Conservation (phyloP, 2,113 vertebrate species). For the Chrysemys picta region DNA sequence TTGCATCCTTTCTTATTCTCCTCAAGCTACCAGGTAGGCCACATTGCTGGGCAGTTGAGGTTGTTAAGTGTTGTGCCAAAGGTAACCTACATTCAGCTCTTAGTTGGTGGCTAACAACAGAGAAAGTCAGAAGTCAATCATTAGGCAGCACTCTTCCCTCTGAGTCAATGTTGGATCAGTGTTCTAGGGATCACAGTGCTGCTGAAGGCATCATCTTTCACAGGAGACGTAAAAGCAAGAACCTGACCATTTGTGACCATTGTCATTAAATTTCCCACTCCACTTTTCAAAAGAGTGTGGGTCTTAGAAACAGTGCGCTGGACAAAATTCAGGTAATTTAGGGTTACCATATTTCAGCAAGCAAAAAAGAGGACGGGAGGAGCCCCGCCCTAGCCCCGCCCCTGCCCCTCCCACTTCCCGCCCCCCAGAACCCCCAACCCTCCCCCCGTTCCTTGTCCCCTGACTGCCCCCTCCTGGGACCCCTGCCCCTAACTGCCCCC, state of each 20-base stretch:
- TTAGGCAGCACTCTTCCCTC: neutral
- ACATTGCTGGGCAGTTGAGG: neutral
- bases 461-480: too few species aligned
- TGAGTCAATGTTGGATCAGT: neutral
- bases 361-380: too few species aligned
- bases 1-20: neutral
- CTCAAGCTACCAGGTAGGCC: neutral
- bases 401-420: too few species aligned
- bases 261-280: neutral
- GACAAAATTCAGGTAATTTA: neutral
- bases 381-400: too few species aligned
- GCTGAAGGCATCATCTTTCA: neutral
- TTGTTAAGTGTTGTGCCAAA: neutral
- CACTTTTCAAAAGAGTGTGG: neutral
- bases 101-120: neutral
- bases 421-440: too few species aligned
- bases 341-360: too few species aligned
- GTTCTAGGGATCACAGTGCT: rapidly evolving
- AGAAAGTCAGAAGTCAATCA: neutral
- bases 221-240: neutral
- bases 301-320: neutral
- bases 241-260: neutral
- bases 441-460: too few species aligned
- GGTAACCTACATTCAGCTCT: neutral
- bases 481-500: too few species aligned